Evolutionary conservation across 1,140 invertebrate species (phyloP).

Genomic region (Pteromalus puparum): DNA sequence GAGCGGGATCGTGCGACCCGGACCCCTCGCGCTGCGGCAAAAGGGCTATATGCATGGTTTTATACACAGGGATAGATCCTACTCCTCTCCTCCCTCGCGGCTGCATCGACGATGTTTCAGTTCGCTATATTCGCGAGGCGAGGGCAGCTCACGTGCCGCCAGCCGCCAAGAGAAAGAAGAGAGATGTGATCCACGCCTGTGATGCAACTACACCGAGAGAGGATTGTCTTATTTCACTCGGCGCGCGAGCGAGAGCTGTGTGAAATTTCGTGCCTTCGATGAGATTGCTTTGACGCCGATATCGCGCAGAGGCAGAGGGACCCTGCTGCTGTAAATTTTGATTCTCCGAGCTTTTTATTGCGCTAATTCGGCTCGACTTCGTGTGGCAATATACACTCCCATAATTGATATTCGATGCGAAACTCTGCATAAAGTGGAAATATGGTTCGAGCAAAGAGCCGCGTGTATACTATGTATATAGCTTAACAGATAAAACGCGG

Average conservation of each 20-base stretch:
- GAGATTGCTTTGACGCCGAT: conserved; percentile 43
- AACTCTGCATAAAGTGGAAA: too few relatives aligned
- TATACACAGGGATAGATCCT: conserved; percentile 33
- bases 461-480: too few relatives aligned
- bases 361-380: neutral
- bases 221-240: conserved; percentile 63
- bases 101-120: conserved; percentile 14
- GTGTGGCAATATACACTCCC: too few relatives aligned
- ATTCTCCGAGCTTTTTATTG: neutral
- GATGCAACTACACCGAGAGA: conserved; percentile 61
- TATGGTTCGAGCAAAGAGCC: too few relatives aligned
- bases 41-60: too few relatives aligned
- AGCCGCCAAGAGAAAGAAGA: too few relatives aligned
- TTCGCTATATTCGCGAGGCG: conserved; percentile 45
- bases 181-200: conserved; percentile 71
- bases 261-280: conserved; percentile 43
- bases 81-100: conserved; percentile 51
- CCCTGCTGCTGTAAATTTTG: conserved; percentile 36
- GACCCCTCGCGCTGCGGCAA: conserved; percentile 68
- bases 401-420: too few relatives aligned
- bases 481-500: neutral
- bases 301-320: neutral
- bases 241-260: neutral
- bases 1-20: conserved; percentile 75
- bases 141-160: conserved; percentile 62